These are phyloP conservation scores for Cataglyphis albicans DNA, from an alignment of 2,888 invertebrate species.

Conservation along the genomic window DNA sequence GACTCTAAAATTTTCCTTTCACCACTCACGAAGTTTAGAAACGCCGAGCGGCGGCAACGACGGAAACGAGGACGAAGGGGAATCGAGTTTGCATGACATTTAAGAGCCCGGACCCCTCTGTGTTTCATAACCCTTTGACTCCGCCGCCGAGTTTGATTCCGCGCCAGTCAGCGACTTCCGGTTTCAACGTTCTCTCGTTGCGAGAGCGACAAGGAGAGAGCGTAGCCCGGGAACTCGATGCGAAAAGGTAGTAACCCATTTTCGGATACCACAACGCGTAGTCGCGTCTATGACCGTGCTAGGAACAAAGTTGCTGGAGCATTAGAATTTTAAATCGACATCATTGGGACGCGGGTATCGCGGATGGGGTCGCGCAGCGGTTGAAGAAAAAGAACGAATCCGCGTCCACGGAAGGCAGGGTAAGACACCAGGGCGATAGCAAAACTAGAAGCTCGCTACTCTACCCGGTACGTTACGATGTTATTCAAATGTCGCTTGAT, in stretches of 20 bases:
- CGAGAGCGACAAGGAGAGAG: background rate
- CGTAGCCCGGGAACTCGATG: background rate
- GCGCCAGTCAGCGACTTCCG: constrained; percentile 57
- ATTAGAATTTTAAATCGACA: constrained; percentile 84
- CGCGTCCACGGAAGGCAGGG: constrained; percentile 20
- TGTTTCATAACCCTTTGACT: constrained; percentile 79
- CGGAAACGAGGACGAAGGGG: constrained; percentile 50
- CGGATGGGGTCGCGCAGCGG: constrained; percentile 47
- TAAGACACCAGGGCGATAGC: constrained; percentile 43
- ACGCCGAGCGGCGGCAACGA: background rate
- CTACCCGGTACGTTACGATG: constrained; percentile 39
- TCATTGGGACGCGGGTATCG: constrained; percentile 55
- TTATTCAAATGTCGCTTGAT: constrained; percentile 54
- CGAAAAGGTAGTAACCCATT: constrained; percentile 72
- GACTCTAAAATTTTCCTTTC: constrained; percentile 49
- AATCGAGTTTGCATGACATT: constrained; percentile 83
- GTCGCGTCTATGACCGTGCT: constrained; percentile 57
- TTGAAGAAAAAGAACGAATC: constrained; percentile 48
- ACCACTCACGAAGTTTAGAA: constrained; percentile 30
- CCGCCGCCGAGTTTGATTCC: constrained; percentile 63
- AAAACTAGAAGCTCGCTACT: constrained; percentile 35
- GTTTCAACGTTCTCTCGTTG: constrained; percentile 31
- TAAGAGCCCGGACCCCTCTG: constrained; percentile 68
- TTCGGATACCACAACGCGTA: constrained; percentile 68
- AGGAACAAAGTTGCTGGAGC: constrained; percentile 68